Conservation (phyloP, 2,113 vertebrate genomes). For the Indicator indicator region DNA sequence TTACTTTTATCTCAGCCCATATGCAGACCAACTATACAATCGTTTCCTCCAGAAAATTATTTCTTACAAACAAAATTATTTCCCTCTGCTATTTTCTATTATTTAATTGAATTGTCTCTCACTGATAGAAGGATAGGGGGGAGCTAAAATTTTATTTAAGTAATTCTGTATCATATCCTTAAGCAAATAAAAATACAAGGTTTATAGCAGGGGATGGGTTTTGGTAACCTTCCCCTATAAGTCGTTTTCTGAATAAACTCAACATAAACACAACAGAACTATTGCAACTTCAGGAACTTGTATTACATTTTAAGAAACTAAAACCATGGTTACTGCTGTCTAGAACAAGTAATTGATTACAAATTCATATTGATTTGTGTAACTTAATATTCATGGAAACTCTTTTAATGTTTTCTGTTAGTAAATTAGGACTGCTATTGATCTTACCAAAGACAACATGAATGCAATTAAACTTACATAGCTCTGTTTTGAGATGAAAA, state of each 20-base stretch:
- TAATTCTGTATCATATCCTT: background rate
- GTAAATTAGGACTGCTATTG: slow-evolving; percentile 70
- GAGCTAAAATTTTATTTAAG: background rate
- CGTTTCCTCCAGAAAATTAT: background rate
- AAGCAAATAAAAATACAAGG: background rate
- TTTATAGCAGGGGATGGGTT: background rate
- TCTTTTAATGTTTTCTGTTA: slow-evolving; percentile 54
- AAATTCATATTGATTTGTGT: slow-evolving; percentile 62
- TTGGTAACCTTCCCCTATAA: background rate
- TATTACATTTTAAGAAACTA: slow-evolving; percentile 3
- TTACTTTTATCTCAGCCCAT: background rate
- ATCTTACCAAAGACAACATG: slow-evolving; percentile 54
- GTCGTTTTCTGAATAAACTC: background rate
- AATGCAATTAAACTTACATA: slow-evolving; percentile 50
- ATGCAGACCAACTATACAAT: background rate
- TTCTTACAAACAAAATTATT: background rate
- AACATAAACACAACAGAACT: background rate
- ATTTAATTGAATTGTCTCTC: background rate
- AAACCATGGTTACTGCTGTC: background rate
- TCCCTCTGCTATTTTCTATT: background rate
- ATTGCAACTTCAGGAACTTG: background rate
- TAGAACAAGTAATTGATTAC: slow-evolving; percentile 39
- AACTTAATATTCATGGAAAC: slow-evolving; percentile 58
- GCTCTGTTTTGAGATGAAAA: slow-evolving; percentile 3
- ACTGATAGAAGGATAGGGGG: background rate